Evolutionary conservation across 2,113 vertebrate species (phyloP), one percentile per base, ranked within the genome.

Genomic region (Corythoichthys haematopterus): DNA sequence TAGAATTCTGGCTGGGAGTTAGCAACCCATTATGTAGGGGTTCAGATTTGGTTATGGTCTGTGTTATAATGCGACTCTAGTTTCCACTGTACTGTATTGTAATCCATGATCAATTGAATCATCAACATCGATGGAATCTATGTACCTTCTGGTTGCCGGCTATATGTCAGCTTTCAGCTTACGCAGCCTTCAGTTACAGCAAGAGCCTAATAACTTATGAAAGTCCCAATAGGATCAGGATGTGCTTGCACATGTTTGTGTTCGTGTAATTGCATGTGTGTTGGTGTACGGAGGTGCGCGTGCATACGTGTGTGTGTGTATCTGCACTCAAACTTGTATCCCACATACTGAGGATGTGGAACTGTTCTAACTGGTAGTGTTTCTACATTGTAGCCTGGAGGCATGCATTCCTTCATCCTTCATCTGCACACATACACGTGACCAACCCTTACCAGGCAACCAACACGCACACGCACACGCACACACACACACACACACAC

Each of bases 331-430:
- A 28, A 14, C 55, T 6, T 6, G 68, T 79, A 80, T 76, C 61
- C 75, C 78, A 84, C 77, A 83, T 71, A 63, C 46, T 69, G 63
- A 20, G 57, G 43, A 14, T 73, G 60, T 60, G 65, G 55, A 59
- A 60, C 59, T 68, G 55, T 51, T 79, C 69, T 77, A 64, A 43
- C 74, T 81, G 60, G 70, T 73, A 45, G 71, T 79, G 73, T 74
- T 73, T 70, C 51, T 76, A 72, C 61, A 68, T 71, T 80, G 64
- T 77, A 15, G 75, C 85, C 82, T 59, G 58, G 14, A 80, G 86
- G 45, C 65, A 53, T 15, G 66, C 60, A 84, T 87, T 85, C 78
- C 71, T 81, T 58, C 71, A 70, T 45, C 43, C 71, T 72, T 56
- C 2, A 0, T 43, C 46, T 63, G 71, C 57, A 0, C 28, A 61